Evolutionary conservation across 1,140 invertebrate species (phyloP).

Genomic region (Ylistrum balloti): DNA sequence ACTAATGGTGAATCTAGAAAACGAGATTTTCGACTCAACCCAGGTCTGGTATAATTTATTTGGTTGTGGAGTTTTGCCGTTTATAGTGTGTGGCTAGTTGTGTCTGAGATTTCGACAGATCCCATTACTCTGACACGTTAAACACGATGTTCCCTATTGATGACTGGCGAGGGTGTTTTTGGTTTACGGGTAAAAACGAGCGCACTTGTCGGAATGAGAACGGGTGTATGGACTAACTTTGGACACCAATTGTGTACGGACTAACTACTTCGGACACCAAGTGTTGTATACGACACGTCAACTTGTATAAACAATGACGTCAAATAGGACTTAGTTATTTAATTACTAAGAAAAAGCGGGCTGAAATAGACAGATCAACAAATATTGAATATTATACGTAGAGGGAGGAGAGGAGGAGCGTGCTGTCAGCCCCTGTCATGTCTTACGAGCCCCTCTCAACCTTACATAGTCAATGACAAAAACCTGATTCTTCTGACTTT

Average conservation of each 20-base stretch:
- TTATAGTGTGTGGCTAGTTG: not conserved
- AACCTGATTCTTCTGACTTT: not conserved
- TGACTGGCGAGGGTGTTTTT: not conserved
- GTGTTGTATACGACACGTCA: not conserved
- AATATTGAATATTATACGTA: not conserved
- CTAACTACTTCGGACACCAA: too few species aligned
- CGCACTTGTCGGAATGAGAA: not conserved
- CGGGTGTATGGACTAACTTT: not conserved
- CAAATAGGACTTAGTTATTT: not conserved
- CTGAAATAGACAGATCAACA: slow-evolving; percentile 4
- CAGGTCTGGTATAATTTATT: not conserved
- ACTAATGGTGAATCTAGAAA: too few species aligned
- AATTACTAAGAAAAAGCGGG: not conserved
- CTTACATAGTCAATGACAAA: not conserved
- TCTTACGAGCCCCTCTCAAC: not conserved
- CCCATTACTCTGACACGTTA: not conserved
- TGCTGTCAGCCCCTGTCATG: not conserved
- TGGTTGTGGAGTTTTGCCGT: not conserved
- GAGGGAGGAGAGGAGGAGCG: not conserved
- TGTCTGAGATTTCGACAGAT: slow-evolving; percentile 22
- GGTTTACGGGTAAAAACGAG: not conserved
- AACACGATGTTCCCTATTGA: not conserved
- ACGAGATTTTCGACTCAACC: not conserved
- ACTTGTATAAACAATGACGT: not conserved
- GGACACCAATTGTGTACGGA: not conserved